Conservation (phyloP, 2,797 vertebrate species). For the Clarias fuscus region DNA sequence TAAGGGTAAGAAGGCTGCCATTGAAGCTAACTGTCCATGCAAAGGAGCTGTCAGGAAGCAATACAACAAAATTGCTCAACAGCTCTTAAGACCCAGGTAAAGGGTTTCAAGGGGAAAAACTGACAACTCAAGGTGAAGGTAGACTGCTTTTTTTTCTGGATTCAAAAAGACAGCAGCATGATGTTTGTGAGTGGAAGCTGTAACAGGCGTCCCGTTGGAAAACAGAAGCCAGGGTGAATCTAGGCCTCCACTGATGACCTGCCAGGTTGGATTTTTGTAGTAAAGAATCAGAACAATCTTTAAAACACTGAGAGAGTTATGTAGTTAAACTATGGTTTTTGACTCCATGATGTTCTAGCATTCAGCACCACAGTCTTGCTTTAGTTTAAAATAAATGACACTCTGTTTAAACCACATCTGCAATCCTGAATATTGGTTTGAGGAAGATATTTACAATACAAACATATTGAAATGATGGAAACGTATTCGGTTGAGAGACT, state of each 20-base stretch:
- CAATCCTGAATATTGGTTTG: neutral
- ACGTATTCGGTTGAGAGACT: neutral
- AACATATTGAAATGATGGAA: neutral
- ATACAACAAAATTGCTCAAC: neutral
- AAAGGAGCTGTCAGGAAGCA: neutral
- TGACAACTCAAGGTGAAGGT: neutral
- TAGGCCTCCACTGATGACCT: neutral
- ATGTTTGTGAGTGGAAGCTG: neutral
- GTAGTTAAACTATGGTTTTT: neutral
- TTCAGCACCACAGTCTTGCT: neutral
- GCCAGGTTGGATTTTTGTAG: neutral
- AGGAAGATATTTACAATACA: neutral
- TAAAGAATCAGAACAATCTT: neutral
- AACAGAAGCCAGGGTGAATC: neutral
- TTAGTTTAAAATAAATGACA: too few species aligned
- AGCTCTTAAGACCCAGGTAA: neutral
- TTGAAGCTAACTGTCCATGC: neutral
- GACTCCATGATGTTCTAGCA: neutral
- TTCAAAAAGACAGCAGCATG: neutral
- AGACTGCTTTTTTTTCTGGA: neutral
- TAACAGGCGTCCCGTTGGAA: neutral
- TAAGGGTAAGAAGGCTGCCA: neutral
- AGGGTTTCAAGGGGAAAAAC: neutral
- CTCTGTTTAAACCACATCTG: neutral
- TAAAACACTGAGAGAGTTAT: neutral